Evolutionary conservation across 2,113 vertebrate genomes (phyloP).

Genomic region (Echinops telfairi): DNA sequence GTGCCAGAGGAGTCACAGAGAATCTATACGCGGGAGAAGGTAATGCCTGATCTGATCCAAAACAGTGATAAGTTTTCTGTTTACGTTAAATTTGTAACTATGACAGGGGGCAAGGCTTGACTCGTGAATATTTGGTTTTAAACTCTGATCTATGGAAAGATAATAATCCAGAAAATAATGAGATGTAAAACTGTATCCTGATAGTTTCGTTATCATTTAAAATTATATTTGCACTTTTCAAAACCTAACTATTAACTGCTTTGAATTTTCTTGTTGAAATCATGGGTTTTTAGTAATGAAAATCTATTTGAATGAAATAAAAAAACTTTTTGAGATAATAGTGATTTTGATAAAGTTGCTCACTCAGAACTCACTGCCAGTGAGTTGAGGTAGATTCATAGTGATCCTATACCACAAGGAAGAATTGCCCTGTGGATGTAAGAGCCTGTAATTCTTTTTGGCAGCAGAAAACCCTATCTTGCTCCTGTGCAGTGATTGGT

Average conservation of each 20-base stretch:
- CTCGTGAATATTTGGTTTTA: conserved; percentile 45
- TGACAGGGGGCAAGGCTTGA: conserved; percentile 14
- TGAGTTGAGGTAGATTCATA: too few relatives aligned
- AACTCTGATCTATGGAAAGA: conserved; percentile 35
- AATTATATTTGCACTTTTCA: not conserved
- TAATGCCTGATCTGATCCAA: conserved; percentile 55
- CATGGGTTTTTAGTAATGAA: too few relatives aligned
- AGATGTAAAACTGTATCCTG: conserved; percentile 24
- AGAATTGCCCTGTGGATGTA: too few relatives aligned
- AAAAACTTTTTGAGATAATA: not conserved
- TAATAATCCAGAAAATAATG: conserved; percentile 55
- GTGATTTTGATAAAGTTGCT: not conserved
- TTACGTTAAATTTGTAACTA: conserved; percentile 57
- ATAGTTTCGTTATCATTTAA: conserved; percentile 2
- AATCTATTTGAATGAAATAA: not conserved
- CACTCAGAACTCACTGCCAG: too few relatives aligned
- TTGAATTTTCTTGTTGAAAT: too few relatives aligned
- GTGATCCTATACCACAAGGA: too few relatives aligned
- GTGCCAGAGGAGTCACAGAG: conserved; percentile 67
- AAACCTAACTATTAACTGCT: not conserved
- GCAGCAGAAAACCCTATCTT: too few relatives aligned
- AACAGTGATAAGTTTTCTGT: conserved; percentile 66
- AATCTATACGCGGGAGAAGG: conserved; percentile 50
- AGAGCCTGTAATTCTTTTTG: too few relatives aligned
- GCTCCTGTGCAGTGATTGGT: too few relatives aligned